Conservation (phyloP, 2,113 vertebrate species). For the Epinephelus lanceolatus region DNA sequence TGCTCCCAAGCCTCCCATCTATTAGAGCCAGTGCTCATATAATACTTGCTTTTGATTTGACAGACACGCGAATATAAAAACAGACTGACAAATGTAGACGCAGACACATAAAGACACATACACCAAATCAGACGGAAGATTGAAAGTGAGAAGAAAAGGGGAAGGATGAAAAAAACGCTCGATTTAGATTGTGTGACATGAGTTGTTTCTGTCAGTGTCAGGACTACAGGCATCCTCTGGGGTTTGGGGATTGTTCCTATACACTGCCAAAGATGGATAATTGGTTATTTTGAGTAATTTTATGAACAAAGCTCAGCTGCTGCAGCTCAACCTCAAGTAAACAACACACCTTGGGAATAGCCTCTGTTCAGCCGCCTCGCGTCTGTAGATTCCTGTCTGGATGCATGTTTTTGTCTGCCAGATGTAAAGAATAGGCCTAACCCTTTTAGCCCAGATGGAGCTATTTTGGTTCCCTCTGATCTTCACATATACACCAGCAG, state of each 20-base stretch:
- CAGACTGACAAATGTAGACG: slow-evolving; percentile 62
- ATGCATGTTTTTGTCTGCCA: slow-evolving; percentile 68
- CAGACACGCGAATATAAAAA: slow-evolving; percentile 43
- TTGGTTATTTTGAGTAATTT: slow-evolving; percentile 88
- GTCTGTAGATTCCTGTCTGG: slow-evolving; percentile 68
- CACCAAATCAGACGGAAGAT: slow-evolving; percentile 49
- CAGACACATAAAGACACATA: slow-evolving; percentile 49
- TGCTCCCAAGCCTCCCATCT: slow-evolving; percentile 19
- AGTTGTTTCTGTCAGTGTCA: slow-evolving; percentile 79
- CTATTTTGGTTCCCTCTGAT: slow-evolving; percentile 72
- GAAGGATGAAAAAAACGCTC: slow-evolving; percentile 49
- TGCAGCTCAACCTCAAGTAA: slow-evolving; percentile 82
- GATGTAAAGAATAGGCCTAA: slow-evolving; percentile 67
- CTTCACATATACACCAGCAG: slow-evolving; percentile 30
- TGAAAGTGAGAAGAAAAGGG: slow-evolving; percentile 51
- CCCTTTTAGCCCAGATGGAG: slow-evolving; percentile 59
- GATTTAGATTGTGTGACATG: slow-evolving; percentile 81
- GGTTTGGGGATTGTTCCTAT: slow-evolving; percentile 73
- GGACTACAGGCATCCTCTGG: slow-evolving; percentile 77
- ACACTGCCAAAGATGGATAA: slow-evolving; percentile 83
- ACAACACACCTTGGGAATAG: slow-evolving; percentile 83
- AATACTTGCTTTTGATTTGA: slow-evolving; percentile 50
- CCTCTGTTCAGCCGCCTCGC: slow-evolving; percentile 62
- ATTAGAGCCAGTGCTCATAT: slow-evolving; percentile 17
- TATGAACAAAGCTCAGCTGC: slow-evolving; percentile 84